A percentile compares a stretch with the other conserved stretches of the same genome.
phyloP scores from a whole-genome alignment of 2,113 vertebrate genomes.

The Tenrec ecaudatus region DNA sequence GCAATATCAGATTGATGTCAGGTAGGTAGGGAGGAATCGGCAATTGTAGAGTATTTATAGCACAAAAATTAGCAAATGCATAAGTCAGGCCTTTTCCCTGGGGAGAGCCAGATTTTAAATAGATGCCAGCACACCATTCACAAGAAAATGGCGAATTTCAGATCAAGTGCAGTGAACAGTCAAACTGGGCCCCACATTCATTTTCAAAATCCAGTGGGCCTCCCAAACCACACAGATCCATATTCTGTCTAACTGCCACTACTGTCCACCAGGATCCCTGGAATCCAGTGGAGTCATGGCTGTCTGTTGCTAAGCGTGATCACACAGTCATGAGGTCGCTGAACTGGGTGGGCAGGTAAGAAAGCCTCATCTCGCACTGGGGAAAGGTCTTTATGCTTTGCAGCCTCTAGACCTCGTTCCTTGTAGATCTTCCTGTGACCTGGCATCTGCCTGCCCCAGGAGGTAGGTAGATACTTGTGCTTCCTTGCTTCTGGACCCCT shows the following conservation, averaged over 20 bases:
- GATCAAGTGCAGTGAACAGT: background rate
- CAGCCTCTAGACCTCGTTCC: background rate
- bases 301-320: background rate
- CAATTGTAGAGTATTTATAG: background rate
- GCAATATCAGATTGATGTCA: background rate
- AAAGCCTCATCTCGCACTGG: background rate
- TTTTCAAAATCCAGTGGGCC: background rate
- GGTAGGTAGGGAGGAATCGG: background rate
- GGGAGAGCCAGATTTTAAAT: background rate
- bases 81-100: background rate
- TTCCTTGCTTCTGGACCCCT: background rate
- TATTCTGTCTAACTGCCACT: constrained; percentile 28
- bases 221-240: background rate
- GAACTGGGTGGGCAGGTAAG: background rate
- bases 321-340: background rate
- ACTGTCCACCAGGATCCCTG: background rate
- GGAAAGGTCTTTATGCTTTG: background rate
- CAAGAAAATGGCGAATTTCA: background rate
- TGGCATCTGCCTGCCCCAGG: background rate
- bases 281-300: background rate
- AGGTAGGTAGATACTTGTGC: background rate
- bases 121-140: background rate
- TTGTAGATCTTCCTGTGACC: background rate
- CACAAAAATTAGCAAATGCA: constrained; percentile 3
- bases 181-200: background rate